Base-by-base conservation (phyloP, 2,888 invertebrate genomes). In the Polyploca ridens region DNA sequence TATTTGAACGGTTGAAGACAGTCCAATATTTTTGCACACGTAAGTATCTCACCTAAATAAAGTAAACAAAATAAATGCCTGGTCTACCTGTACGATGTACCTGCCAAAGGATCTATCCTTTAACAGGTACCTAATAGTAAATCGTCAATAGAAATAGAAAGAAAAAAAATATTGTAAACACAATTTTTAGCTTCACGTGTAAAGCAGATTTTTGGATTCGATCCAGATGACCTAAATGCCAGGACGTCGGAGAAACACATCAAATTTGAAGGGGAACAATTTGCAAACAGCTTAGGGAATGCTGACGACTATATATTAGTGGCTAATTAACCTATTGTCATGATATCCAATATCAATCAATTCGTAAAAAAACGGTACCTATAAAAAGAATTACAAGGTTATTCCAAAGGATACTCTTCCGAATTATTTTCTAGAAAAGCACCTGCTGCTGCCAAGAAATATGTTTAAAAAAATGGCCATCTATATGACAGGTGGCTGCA, bases 161-260 rank as follows among this genome's bases (percentile, higher is more conserved):
- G 44, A 19, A 41, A 61, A 41, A 41, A 41, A 59, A n/a, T n/a
- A n/a, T 1, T 78, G 79, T 84, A 83, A 86, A 86, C 82, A 82
- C 71, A 82, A 78, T 69, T 81, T 83, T 79, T 73, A 72, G 74
- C 77, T 76, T 79, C 74, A 73, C 73, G 70, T 85, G 85, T 87
- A 81, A 86, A 80, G 79, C 75, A 69, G 69, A 83, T 82, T 86
- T 86, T 91, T 93, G 93, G 93, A 93, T 69, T 72, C 73, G 76
- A 76, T 93, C 93, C 93, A 93, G 89, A 79, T 87, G 93, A 90
- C 93, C 93, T 78, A 86, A 85, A 91, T 93, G 82, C 84, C 79
- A 74, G 76, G 77, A 82, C 80, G 79, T 82, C 72, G 76, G 73
- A 69, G 73, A 81, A 85, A 82, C 77, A 75, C 73, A 79, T 84